Base-by-base conservation (phyloP, 2,797 vertebrate species). In the Pantherophis vulpinus region DNA sequence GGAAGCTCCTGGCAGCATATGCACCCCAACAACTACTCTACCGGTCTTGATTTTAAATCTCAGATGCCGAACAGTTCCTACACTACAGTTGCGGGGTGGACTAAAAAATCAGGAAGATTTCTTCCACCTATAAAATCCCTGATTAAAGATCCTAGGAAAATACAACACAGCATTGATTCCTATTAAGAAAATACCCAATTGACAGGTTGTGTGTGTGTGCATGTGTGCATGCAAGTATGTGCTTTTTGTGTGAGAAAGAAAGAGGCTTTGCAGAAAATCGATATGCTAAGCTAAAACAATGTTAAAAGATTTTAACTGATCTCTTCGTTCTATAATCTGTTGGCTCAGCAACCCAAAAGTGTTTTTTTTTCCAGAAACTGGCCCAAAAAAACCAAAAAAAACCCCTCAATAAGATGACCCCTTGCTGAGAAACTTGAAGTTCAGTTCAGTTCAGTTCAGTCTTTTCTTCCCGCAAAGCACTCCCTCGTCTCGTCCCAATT, bases 321-420 rank as follows among this genome's bases (percentile, higher is more conserved):
- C 74, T 79, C 74, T 79, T 79, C 0, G 20, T 79, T 42, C 37
- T 79, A 11, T 25, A 79, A 79, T 79, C 74, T 42, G 74, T 79
- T 79, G 74, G 20, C 74, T 79, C 18, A 79, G 74, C 37, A 79
- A 42, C 20, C 37, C 37, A 23, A 42, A 42, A 42, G 74, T 10
- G 32, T 4, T 61, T 27, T 63, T 42, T 79, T 79, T 79, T 47
- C 5, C 32, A 79, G 37, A 79, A 79, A 42, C 37, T 79, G 74
- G 2, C 25, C 14, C 2, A 2, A 37, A 37, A 37, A 27, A 27
- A 12, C 1, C 1, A 2, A 0, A 7, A 32, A 8, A 70, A 8
- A 16, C 6, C 5, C n/a, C 1, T 1, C 9, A 42, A 79, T 79
- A 79, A 79, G 20, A 3, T 23, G 9, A 47, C 37, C 74, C 74